Base-by-base conservation (phyloP, 2,113 vertebrate genomes). In the Rhizomys pruinosus region DNA sequence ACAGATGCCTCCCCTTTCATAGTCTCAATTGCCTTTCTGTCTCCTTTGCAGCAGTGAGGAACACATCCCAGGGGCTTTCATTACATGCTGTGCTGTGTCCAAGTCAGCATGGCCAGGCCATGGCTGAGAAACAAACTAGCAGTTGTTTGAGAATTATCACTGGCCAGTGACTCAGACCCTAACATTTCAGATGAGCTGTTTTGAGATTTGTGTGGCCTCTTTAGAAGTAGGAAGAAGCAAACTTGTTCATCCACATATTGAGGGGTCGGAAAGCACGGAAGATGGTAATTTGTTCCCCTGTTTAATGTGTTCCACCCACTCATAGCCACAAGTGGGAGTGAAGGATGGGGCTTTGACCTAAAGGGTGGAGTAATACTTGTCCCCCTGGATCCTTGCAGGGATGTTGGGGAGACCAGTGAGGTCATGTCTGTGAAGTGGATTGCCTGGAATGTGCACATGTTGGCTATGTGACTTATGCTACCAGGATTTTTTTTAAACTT, bases 361-460 rank as follows among this genome's bases (percentile, higher is more conserved):
- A 94, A 92, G 34, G 66, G 86, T 87, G 39, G 84, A 87, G 74
- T 81, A 59, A 84, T 29, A 71, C 9, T 92, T 85, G 63, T 96
- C 76, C 92, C 90, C 86, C 94, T 96, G 59, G 37, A 95, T 93
- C 86, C 89, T 97, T 95, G 37, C 94, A 93, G 78, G 95, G 93
- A 96, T 96, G 90, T 95, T 97, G 95, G 92, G 95, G 93, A 96
- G 93, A 94, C 92, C 95, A 97, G 68, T 97, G 97, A 97, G 96
- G 89, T 97, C 96, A 97, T 96, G 96, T 97, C 97, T 97, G 78
- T 81, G 69, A 92, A 92, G 91, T 87, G 76, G 79, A 81, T 85
- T 93, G 81, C 90, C 88, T 96, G 95, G 97, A 97, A 97, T 97
- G 97, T 89, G 74, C 87, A 93, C 93, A 39, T 91, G 76, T 92